Evolutionary conservation across 2,797 vertebrate genomes (phyloP).

Genomic region (Halcyon badia): DNA sequence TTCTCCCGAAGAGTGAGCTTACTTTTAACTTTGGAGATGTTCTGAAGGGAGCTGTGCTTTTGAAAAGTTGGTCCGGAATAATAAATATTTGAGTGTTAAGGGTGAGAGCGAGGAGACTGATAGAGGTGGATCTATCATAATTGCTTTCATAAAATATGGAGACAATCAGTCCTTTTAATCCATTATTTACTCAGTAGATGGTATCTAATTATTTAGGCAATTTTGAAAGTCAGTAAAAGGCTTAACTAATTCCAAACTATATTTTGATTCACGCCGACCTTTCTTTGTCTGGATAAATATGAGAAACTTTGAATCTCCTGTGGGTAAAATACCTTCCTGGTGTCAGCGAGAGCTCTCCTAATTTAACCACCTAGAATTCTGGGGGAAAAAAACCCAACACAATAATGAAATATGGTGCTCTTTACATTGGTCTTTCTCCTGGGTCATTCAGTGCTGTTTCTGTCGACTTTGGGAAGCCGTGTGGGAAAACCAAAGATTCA

Average conservation of each 20-base stretch:
- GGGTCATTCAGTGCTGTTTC: not conserved
- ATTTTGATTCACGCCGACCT: not conserved
- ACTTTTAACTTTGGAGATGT: not conserved
- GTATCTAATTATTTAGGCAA: not conserved
- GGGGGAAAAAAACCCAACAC: too few relatives aligned
- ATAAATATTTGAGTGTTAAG: not conserved
- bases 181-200: conserved; percentile 2
- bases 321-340: not conserved
- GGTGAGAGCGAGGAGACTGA: not conserved
- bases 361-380: not conserved
- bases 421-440: not conserved
- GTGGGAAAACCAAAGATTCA: not conserved
- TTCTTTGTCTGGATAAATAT: not conserved
- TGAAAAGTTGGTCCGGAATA: not conserved
- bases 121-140: not conserved
- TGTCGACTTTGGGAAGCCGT: not conserved
- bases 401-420: not conserved
- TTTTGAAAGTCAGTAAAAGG: not conserved
- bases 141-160: not conserved
- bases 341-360: not conserved
- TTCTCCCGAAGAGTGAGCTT: not conserved
- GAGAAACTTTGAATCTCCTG: not conserved
- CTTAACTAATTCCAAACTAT: not conserved
- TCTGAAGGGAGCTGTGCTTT: not conserved
- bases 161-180: not conserved